Percentiles rank a stretch among this genome's conserved stretches.
phyloP scores from a whole-genome alignment of 2,888 invertebrate species.

The Bhutanitis thaidina region DNA sequence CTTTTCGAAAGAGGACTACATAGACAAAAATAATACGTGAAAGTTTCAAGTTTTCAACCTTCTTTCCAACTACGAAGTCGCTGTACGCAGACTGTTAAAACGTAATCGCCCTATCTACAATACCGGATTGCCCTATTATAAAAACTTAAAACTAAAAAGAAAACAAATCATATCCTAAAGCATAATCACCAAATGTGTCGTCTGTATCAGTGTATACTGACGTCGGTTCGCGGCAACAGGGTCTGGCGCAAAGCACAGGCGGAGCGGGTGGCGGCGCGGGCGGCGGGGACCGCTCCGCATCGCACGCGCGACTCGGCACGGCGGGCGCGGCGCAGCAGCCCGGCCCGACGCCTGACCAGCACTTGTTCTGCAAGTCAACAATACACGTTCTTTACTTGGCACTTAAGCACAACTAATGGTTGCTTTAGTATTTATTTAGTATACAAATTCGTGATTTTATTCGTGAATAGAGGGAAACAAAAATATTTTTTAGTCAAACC shows the following conservation, averaged over 20 bases:
- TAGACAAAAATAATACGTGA: no score
- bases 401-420: no score
- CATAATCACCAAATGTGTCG: constrained; percentile 19
- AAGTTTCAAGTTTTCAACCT: no score
- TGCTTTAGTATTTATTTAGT: no score
- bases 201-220: constrained; percentile 39
- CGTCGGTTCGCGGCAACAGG: constrained; percentile 68
- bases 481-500: no score
- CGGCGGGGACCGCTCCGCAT: constrained; percentile 76
- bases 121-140: neutral
- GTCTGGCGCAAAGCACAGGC: constrained; percentile 63
- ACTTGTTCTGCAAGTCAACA: constrained; percentile 56
- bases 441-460: no score
- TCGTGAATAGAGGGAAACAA: no score
- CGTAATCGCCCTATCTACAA: no score
- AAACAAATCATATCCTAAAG: constrained; percentile 2
- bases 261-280: constrained; percentile 60
- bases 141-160: constrained; percentile 3
- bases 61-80: no score
- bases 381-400: no score
- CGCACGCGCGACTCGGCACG: constrained; percentile 75
- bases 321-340: constrained; percentile 67
- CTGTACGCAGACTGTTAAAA: no score
- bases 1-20: no score
- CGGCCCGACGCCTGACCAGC: constrained; percentile 67